Percentiles rank a stretch among this genome's conserved stretches.
Conservation (phyloP, 2,113 vertebrate species). For the Pterocles gutturalis region DNA sequence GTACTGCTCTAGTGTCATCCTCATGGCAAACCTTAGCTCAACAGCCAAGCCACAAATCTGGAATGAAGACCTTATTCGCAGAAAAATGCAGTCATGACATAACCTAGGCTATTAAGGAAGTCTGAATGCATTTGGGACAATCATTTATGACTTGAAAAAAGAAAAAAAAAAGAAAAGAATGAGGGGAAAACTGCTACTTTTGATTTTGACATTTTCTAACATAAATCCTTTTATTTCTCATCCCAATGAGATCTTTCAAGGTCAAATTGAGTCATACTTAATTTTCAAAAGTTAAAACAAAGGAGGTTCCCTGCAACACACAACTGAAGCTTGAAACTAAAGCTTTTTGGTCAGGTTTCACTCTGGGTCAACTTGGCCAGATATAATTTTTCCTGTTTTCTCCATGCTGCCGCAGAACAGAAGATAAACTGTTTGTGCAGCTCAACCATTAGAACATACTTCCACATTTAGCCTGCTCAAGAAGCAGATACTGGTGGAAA, state of each 20-base stretch:
- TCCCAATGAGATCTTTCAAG: not conserved
- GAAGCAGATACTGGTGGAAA: not conserved
- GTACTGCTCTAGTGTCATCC: not conserved
- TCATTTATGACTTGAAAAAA: not conserved
- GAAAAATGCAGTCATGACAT: not conserved
- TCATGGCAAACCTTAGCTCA: not conserved
- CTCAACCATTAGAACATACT: not conserved
- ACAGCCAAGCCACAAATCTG: not conserved
- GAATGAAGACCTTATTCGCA: not conserved
- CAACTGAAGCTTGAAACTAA: not conserved
- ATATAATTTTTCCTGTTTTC: not conserved
- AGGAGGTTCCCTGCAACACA: not conserved
- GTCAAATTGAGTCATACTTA: not conserved
- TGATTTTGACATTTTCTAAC: not conserved
- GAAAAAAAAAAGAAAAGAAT: not conserved
- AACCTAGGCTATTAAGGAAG: not conserved
- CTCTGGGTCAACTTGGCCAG: not conserved
- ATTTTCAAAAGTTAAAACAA: conserved; percentile 10
- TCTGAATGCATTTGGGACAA: not conserved
- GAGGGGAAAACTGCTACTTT: not conserved
- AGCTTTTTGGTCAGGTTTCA: not conserved
- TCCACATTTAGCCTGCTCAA: not conserved
- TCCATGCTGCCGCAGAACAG: not conserved
- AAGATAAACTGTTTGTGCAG: conserved; percentile 5
- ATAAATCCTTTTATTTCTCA: not conserved